These are phyloP conservation scores for Eupsilia transversa DNA, from an alignment of 2,888 invertebrate genomes.

Conservation along the genomic window DNA sequence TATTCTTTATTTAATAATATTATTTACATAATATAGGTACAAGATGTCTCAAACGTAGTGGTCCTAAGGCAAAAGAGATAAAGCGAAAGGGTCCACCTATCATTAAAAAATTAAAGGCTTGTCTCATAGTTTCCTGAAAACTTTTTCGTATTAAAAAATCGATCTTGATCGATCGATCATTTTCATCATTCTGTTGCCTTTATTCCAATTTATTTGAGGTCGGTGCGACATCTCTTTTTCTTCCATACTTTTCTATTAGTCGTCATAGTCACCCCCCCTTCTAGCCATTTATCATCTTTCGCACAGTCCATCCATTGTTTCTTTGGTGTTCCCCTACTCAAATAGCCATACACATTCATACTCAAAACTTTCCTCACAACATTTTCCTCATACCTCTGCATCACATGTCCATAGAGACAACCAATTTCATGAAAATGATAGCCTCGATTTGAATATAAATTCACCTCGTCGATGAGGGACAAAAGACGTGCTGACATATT, in stretches of 20 bases:
- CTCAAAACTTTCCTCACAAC: not conserved
- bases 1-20: no score
- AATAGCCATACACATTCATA: not conserved
- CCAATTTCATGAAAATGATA: not conserved
- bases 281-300: not conserved
- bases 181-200: not conserved
- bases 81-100: no score
- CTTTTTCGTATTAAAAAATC: not conserved
- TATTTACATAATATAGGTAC: no score
- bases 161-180: no score
- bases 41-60: no score
- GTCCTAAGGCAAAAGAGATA: no score
- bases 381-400: not conserved
- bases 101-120: no score
- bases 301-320: not conserved
- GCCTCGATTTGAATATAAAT: not conserved
- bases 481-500: conserved; percentile 40
- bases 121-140: not conserved
- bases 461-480: conserved; percentile 32
- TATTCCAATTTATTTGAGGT: not conserved
- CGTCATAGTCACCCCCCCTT: not conserved
- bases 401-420: not conserved
- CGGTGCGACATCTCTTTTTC: not conserved
- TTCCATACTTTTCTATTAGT: not conserved
- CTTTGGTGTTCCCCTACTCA: not conserved